These are phyloP conservation scores for Laupala kohalensis DNA, from an alignment of 1,140 invertebrate species.

Conservation along the genomic window DNA sequence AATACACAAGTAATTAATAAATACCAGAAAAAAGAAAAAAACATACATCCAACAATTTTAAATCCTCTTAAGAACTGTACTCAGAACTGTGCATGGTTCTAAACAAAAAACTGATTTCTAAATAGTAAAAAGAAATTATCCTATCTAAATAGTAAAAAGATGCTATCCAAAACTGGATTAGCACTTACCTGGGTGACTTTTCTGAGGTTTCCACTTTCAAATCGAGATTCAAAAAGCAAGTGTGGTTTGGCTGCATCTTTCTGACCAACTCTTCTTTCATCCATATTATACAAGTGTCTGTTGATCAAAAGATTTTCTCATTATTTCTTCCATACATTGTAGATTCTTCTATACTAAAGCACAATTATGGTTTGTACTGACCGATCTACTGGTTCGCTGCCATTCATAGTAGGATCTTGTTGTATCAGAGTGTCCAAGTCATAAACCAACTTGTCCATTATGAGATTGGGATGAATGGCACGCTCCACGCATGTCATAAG, in stretches of 20 bases:
- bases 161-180: background rate
- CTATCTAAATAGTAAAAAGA: background rate
- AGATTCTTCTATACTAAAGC: background rate
- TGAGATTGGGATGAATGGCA: constrained; percentile 40
- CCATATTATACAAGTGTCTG: constrained; percentile 37
- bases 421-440: constrained; percentile 47
- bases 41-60: no score
- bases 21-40: no score
- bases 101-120: no score
- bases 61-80: no score
- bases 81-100: no score
- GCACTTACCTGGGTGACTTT: constrained; percentile 67
- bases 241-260: constrained; percentile 33
- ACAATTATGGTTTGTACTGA: background rate
- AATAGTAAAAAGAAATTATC: no score
- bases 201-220: constrained; percentile 81
- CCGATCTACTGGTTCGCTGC: background rate
- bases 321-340: background rate
- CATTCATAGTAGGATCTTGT: background rate
- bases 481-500: constrained; percentile 43
- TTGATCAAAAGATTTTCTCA: background rate
- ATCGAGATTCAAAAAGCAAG: constrained; percentile 72
- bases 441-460: constrained; percentile 50
- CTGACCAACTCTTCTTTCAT: constrained; percentile 43
- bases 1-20: no score